A percentile compares a stretch with the other conserved stretches of the same genome.
Evolutionary conservation across 2,797 vertebrate species (phyloP).

Genomic region (Varecia variegata): DNA sequence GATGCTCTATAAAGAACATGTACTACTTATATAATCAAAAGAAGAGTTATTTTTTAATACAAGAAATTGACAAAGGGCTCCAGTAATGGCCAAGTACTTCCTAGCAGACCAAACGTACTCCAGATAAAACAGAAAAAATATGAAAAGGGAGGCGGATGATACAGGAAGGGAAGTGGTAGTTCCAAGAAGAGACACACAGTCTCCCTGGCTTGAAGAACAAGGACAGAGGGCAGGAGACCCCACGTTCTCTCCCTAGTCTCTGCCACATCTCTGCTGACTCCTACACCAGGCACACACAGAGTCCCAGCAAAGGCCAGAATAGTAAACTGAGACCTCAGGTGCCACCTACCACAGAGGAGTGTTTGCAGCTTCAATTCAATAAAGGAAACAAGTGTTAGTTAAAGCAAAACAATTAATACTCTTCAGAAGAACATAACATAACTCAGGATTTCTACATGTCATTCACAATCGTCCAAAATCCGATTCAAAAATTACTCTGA

Average conservation of each 20-base stretch:
- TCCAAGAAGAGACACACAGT: fast-evolving
- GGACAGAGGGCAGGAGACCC: neutral
- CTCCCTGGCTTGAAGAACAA: neutral
- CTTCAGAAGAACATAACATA: neutral
- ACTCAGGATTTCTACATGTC: neutral
- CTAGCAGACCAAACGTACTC: neutral
- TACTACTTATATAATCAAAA: neutral
- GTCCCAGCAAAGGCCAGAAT: neutral
- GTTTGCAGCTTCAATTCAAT: neutral
- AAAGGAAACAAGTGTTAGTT: neutral
- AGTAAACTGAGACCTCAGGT: neutral
- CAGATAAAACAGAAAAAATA: neutral
- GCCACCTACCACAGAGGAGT: neutral
- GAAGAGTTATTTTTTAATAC: neutral
- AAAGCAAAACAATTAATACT: neutral
- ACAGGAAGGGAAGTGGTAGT: fast-evolving
- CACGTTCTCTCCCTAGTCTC: fast-evolving
- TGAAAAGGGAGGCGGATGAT: neutral
- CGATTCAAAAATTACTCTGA: neutral
- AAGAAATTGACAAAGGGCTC: neutral
- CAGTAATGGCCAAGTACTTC: neutral
- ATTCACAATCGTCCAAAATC: too few relatives aligned
- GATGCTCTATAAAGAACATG: neutral
- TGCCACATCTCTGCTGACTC: neutral
- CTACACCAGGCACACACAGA: neutral